A percentile compares a stretch with the other conserved stretches of the same genome.
Evolutionary conservation across 1,140 invertebrate species (phyloP).

Genomic region (Laupala kohalensis): DNA sequence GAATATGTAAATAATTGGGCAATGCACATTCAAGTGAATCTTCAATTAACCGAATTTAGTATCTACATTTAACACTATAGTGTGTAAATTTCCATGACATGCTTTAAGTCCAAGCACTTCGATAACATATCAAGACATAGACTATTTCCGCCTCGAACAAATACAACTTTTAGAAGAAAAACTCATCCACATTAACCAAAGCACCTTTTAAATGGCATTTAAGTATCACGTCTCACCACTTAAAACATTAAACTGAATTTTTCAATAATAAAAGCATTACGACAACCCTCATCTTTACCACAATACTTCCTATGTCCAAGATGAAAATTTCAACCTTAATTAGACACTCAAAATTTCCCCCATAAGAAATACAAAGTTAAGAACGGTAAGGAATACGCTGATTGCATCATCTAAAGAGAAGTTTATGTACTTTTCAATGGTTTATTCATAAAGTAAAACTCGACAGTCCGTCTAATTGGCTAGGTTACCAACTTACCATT

Average conservation of each 20-base stretch:
- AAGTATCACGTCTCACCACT: neutral
- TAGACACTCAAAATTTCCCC: neutral
- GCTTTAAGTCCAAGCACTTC: no score
- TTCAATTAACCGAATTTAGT: no score
- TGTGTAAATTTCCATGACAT: no score
- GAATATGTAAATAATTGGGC: no score
- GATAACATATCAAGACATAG: no score
- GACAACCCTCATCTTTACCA: neutral
- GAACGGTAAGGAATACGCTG: neutral
- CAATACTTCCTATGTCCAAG: neutral
- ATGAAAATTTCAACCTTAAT: conserved; percentile 6
- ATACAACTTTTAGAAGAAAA: neutral
- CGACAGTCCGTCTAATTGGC: conserved; percentile 6
- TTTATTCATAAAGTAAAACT: neutral
- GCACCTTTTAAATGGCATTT: neutral
- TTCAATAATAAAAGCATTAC: neutral
- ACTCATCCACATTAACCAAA: no score
- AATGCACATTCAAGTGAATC: no score
- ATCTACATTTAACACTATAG: no score
- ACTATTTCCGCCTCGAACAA: no score
- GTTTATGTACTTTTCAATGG: neutral
- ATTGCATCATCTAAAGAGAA: neutral
- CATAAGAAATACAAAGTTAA: neutral
- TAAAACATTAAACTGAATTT: neutral
- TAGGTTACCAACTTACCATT: neutral